These are phyloP conservation scores for Hylaeus volcanicus DNA, from an alignment of 1,140 invertebrate species.

Conservation along the genomic window DNA sequence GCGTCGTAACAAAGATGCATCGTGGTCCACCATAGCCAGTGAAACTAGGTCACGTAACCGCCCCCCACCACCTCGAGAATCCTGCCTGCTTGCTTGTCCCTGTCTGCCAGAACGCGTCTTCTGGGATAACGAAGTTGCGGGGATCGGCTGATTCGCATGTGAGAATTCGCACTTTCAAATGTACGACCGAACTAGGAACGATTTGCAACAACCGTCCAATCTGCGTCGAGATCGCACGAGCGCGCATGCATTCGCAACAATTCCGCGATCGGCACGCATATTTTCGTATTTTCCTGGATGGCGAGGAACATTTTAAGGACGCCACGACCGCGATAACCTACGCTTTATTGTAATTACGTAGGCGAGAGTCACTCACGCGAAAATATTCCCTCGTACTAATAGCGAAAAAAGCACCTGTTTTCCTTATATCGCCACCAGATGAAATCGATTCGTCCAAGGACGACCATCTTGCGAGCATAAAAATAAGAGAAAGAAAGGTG, in stretches of 20 bases:
- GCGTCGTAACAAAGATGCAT: conserved; percentile 58
- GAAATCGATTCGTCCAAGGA: conserved; percentile 9
- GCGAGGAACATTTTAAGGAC: neutral
- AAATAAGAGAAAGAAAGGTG: conserved; percentile 28
- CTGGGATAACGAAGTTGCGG: conserved; percentile 18
- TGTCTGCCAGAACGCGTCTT: conserved; percentile 16
- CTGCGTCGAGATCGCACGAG: neutral
- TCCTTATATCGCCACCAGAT: neutral
- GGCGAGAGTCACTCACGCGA: too few relatives aligned
- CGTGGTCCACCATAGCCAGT: conserved; percentile 36
- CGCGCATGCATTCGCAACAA: neutral
- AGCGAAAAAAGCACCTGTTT: neutral
- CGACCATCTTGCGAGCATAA: conserved; percentile 23
- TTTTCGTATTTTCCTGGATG: neutral
- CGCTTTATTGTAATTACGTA: neutral
- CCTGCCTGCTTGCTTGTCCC: conserved; percentile 8
- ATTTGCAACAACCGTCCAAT: neutral
- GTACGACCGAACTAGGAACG: neutral
- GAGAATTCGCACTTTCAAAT: neutral
- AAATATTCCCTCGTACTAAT: too few relatives aligned
- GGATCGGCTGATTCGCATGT: neutral
- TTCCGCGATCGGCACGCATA: neutral
- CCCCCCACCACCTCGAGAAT: neutral
- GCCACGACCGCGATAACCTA: neutral
- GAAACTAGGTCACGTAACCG: conserved; percentile 61